Evolutionary conservation across 2,113 vertebrate genomes (phyloP).

Genomic region (Boulengeromyrus knoepffleri): DNA sequence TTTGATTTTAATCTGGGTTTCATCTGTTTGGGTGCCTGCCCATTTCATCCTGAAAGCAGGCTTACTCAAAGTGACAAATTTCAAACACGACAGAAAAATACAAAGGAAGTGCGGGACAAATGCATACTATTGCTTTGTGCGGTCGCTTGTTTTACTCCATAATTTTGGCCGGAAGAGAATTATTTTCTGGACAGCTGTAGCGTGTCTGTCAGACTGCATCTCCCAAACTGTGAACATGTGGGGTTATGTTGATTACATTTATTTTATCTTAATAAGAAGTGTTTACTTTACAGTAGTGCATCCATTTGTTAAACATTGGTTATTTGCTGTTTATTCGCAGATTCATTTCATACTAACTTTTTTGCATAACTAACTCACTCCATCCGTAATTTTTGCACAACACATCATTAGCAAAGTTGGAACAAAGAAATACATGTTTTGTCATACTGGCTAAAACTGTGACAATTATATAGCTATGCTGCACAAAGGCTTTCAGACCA

Average conservation of each 20-base stretch:
- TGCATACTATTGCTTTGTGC: background rate
- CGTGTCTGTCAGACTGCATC: background rate
- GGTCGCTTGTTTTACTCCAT: background rate
- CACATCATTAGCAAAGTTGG: background rate
- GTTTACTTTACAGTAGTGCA: constrained; percentile 34
- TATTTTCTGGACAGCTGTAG: background rate
- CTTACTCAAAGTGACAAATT: background rate
- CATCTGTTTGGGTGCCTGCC: background rate
- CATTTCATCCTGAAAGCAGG: background rate
- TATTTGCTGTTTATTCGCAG: background rate
- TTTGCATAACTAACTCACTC: background rate
- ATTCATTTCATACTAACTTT: background rate
- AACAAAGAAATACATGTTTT: background rate
- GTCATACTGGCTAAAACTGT: background rate
- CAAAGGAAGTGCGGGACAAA: background rate
- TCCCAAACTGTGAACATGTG: constrained; percentile 32
- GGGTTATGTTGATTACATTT: constrained; percentile 38
- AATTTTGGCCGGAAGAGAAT: background rate
- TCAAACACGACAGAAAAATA: background rate
- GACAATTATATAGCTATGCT: background rate
- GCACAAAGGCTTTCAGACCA: background rate
- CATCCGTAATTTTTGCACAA: background rate
- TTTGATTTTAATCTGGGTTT: background rate
- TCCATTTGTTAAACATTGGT: constrained; percentile 27
- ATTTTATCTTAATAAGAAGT: constrained; percentile 33